Conservation (phyloP, 2,888 invertebrate genomes). For the Venusia cambrica region DNA sequence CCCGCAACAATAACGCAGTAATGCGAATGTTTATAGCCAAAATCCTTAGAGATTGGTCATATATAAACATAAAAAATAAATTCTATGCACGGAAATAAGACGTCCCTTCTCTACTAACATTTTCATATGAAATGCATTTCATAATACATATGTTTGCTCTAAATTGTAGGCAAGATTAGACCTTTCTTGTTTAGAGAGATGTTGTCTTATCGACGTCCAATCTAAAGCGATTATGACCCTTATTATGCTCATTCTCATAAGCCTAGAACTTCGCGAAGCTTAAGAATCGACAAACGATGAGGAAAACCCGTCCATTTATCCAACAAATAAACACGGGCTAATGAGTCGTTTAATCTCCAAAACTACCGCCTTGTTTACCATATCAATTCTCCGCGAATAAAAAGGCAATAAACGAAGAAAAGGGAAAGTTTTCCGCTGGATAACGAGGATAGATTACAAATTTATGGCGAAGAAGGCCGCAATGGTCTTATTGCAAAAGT, state of each 20-base stretch:
- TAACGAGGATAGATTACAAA: conserved; percentile 48
- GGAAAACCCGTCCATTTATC: conserved; percentile 8
- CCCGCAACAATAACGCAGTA: conserved; percentile 4
- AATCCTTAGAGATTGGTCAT: background rate
- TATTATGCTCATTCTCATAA: background rate
- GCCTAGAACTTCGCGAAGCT: background rate
- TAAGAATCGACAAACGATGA: conserved; percentile 8
- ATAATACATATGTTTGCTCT: no score
- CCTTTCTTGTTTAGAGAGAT: no score
- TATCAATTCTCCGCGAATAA: conserved; percentile 53
- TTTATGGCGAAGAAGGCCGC: conserved; percentile 51
- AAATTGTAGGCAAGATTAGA: no score
- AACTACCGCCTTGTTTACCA: conserved; percentile 48
- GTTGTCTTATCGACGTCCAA: no score
- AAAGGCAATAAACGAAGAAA: conserved; percentile 42
- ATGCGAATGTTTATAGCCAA: background rate
- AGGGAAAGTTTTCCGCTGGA: conserved; percentile 36
- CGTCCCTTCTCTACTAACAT: no score
- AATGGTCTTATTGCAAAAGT: conserved; percentile 71
- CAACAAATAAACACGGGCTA: conserved; percentile 38
- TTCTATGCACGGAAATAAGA: no score
- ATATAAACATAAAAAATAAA: background rate
- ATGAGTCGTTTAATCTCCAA: conserved; percentile 52
- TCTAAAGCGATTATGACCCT: no score
- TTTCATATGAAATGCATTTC: no score